A percentile compares a stretch with the other conserved stretches of the same genome.
These are phyloP conservation scores for Brienomyrus brachyistius DNA, from an alignment of 2,113 vertebrate species.

Conservation along the genomic window DNA sequence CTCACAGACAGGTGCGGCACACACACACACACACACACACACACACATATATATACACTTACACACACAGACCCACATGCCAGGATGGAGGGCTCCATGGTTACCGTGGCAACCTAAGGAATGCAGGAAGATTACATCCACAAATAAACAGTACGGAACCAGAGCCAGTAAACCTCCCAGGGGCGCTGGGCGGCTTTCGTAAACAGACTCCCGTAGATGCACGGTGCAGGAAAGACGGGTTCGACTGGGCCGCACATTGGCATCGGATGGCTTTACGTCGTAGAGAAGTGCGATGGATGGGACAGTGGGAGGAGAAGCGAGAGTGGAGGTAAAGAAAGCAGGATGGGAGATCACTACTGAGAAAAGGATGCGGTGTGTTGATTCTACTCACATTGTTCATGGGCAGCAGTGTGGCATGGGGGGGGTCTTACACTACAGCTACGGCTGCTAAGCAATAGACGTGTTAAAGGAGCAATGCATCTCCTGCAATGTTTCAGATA, in stretches of 20 bases:
- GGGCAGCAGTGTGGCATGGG: background rate
- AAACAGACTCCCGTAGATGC: background rate
- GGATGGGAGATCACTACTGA: background rate
- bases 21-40: no score
- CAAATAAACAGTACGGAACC: constrained; percentile 21
- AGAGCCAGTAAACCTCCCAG: background rate
- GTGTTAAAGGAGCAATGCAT: background rate
- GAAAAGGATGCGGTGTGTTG: background rate
- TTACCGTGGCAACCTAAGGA: constrained; percentile 19
- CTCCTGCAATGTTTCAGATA: background rate
- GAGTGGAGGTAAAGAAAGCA: background rate
- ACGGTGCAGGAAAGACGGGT: background rate
- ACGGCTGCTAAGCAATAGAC: background rate
- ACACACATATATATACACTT: no score
- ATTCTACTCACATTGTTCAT: background rate
- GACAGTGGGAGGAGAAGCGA: background rate
- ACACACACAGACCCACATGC: background rate
- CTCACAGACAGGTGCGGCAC: background rate
- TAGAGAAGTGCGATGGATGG: background rate
- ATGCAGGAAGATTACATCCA: constrained; percentile 16
- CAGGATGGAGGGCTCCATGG: background rate
- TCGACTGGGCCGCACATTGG: background rate
- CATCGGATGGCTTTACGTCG: background rate
- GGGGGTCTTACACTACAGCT: no score
- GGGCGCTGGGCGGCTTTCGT: background rate